phyloP scores from a whole-genome alignment of 2,888 invertebrate genomes.

The Microctonus hyperodae region DNA sequence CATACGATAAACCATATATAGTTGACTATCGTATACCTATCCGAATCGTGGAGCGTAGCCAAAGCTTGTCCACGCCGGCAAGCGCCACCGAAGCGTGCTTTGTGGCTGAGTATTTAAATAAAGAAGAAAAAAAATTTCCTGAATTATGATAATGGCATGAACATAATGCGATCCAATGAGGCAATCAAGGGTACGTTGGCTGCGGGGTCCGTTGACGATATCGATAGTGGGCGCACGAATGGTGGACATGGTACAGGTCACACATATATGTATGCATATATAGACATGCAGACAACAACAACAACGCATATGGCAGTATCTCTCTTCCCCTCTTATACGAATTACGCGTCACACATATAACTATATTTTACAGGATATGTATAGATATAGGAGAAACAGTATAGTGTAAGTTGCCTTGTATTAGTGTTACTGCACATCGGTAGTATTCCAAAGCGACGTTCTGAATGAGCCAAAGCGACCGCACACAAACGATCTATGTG shows the following conservation, averaged over 20 bases:
- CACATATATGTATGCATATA: neutral
- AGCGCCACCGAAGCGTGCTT: constrained; percentile 43
- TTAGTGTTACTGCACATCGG: constrained; percentile 55
- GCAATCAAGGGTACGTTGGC: constrained; percentile 60
- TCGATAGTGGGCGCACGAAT: constrained; percentile 45
- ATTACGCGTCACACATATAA: constrained; percentile 53
- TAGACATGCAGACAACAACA: neutral
- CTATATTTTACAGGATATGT: too few species aligned
- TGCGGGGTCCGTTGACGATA: constrained; percentile 52
- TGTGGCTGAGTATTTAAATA: constrained; percentile 53
- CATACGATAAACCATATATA: too few species aligned
- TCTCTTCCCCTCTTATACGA: constrained; percentile 43
- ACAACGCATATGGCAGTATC: too few species aligned
- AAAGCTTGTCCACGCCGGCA: constrained; percentile 32
- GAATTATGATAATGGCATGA: constrained; percentile 63
- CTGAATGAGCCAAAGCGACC: constrained; percentile 46
- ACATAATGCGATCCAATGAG: constrained; percentile 64
- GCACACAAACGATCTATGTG: constrained; percentile 56
- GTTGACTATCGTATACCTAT: constrained; percentile 17
- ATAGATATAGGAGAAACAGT: neutral
- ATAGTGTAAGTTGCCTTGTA: constrained; percentile 51
- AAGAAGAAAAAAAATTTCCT: constrained; percentile 52
- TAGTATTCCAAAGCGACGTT: constrained; percentile 40
- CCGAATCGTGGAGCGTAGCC: constrained; percentile 21
- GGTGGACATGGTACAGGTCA: constrained; percentile 29